Base-by-base conservation (phyloP, 2,113 vertebrate genomes). In the Anolis sagrei region DNA sequence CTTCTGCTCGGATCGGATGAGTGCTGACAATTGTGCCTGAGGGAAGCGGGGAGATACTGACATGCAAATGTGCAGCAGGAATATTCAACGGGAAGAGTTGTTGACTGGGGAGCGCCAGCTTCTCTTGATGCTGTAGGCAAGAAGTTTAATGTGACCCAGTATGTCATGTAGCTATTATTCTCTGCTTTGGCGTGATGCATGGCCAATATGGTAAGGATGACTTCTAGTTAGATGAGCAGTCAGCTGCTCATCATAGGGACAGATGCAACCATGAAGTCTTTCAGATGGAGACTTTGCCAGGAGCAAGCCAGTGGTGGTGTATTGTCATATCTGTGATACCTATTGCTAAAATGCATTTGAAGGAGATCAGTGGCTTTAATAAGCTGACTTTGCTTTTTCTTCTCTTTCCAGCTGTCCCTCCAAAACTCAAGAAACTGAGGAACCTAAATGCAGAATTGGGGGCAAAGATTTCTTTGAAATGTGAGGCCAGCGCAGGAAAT, bases 361-460 rank as follows among this genome's bases (percentile, higher is more conserved):
- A 79, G 76, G 0, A 21, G 73, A 58, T 66, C 16, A 4, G 70
- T 78, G 51, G 9, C 89, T 58, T 25, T 90, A 62, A 62, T 32
- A 49, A 91, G 79, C 39, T 34, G 49, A 14, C 34, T 88, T 34
- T 92, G 68, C 0, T 90, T 89, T 91, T 87, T 61, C 39, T 62
- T 93, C 80, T 91, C 87, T 83, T 81, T 75, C 64, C 87, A 98
- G 97, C 96, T 93, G 95, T 95, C 80, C 96, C 97, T 94, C 98
- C 98, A 89, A 98, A 97, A 95, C 95, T 99, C 95, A 99, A 98
- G 96, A 97, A 96, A 87, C 97, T 99, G 97, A 97, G 93, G 94
- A 98, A 96, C 93, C 96, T 97, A 84, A 96, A 96, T 0, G 97
- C 97, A 92, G 96, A 97, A 0, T 97, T 98, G 61, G 98, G 98